phyloP scores from a whole-genome alignment of 2,888 invertebrate genomes.

The Neoaliturus tenellus region DNA sequence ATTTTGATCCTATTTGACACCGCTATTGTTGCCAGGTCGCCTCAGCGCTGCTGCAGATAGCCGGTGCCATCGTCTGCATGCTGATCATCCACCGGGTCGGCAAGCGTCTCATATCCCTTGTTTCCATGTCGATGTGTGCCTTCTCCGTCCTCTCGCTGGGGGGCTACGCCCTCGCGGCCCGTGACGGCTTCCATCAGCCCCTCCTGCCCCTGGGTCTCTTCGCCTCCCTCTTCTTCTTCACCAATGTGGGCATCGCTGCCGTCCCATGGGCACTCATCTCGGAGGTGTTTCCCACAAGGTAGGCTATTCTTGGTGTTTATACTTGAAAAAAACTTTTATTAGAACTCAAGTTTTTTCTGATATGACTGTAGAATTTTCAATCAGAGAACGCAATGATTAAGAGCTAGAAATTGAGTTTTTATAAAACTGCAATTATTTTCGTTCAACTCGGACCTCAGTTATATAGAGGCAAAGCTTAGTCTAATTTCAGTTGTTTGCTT shows the following conservation, averaged over 20 bases:
- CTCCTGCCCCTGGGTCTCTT: conserved; percentile 73
- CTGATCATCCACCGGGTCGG: conserved; percentile 64
- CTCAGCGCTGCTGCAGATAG: conserved; percentile 63
- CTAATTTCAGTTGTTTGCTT: no score
- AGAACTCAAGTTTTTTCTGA: no score
- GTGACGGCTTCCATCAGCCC: conserved; percentile 70
- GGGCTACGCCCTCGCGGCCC: conserved; percentile 71
- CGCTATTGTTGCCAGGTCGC: conserved; percentile 61
- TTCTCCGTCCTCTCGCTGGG: conserved; percentile 73
- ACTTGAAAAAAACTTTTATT: no score
- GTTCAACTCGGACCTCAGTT: no score
- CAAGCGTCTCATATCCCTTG: conserved; percentile 72
- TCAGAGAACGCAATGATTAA: no score
- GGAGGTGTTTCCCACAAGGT: conserved; percentile 78
- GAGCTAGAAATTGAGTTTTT: no score
- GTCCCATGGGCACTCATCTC: conserved; percentile 77
- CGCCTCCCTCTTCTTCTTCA: conserved; percentile 72
- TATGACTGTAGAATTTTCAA: no score
- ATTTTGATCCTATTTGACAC: no score
- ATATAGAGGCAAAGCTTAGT: no score
- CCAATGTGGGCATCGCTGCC: conserved; percentile 71
- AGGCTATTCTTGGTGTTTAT: no score
- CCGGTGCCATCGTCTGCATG: conserved; percentile 65
- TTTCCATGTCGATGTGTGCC: conserved; percentile 72
- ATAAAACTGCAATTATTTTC: no score